Percentiles rank a stretch among this genome's conserved stretches.
These are phyloP conservation scores for Bovichtus diacanthus DNA, from an alignment of 2,797 vertebrate genomes.

Conservation along the genomic window DNA sequence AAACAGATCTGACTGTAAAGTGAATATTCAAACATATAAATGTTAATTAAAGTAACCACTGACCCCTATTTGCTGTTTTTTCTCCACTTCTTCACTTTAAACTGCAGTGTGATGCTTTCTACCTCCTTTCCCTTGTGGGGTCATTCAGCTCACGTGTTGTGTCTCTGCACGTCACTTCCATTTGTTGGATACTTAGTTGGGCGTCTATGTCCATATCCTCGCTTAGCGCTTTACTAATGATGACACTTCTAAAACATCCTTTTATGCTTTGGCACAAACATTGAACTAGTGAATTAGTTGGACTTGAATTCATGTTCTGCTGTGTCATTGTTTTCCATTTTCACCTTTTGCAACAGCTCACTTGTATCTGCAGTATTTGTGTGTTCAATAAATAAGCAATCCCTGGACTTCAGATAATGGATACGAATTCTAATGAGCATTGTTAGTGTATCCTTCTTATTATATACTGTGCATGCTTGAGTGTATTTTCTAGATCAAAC, in stretches of 20 bases:
- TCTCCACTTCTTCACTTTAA: not conserved
- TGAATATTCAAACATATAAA: not conserved
- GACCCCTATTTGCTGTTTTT: not conserved
- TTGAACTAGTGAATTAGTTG: not conserved
- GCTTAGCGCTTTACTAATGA: not conserved
- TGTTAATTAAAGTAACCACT: not conserved
- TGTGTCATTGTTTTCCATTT: not conserved
- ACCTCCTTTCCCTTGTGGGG: not conserved
- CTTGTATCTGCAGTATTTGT: not conserved
- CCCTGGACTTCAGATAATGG: not conserved
- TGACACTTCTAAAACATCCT: not conserved
- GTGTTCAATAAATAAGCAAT: not conserved
- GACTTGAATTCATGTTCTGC: not conserved
- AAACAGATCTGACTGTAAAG: not conserved
- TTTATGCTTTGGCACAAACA: not conserved
- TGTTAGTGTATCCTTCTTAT: not conserved
- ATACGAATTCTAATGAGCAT: not conserved
- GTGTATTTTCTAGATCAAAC: not conserved
- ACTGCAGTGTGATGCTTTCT: not conserved
- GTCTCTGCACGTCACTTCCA: not conserved
- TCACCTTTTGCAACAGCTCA: conserved; percentile 7
- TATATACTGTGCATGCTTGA: not conserved
- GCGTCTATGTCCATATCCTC: not conserved
- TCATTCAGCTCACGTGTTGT: not conserved
- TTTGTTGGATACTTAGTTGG: not conserved